These are phyloP conservation scores for Hylomyscus alleni DNA, from an alignment of 2,797 vertebrate genomes.

Conservation along the genomic window DNA sequence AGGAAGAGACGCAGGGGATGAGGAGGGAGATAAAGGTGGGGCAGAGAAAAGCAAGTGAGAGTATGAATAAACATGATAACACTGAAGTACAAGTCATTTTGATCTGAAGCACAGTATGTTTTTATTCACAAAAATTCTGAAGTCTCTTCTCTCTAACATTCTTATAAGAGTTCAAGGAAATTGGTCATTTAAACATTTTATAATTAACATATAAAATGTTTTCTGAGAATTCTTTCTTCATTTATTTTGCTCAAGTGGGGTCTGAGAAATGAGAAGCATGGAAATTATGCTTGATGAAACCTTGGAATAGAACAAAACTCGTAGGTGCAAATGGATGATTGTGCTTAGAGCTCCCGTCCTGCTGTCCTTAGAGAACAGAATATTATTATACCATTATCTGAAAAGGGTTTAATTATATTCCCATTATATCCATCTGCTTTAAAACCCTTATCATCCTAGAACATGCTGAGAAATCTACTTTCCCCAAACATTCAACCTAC, in stretches of 20 bases:
- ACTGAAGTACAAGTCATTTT: background rate
- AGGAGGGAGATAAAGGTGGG: background rate
- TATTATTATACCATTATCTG: conserved; percentile 82
- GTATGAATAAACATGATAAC: background rate
- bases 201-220: conserved; percentile 30
- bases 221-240: background rate
- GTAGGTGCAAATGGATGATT: conserved; percentile 66
- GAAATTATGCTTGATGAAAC: conserved; percentile 73
- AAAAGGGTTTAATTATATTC: conserved; percentile 84
- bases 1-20: background rate
- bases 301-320: conserved; percentile 66
- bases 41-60: background rate
- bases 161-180: background rate
- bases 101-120: conserved; percentile 14
- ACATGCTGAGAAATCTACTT: conserved; percentile 80
- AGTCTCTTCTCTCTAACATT: background rate
- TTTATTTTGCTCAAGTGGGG: conserved; percentile 53
- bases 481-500: conserved; percentile 66
- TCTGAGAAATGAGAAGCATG: conserved; percentile 66
- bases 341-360: conserved; percentile 54
- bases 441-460: conserved; percentile 76
- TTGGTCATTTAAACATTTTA: background rate
- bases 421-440: conserved; percentile 81
- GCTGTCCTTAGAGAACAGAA: conserved; percentile 73
- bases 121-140: background rate